phyloP scores from a whole-genome alignment of 2,888 invertebrate species.

The Pollenia labialis region DNA sequence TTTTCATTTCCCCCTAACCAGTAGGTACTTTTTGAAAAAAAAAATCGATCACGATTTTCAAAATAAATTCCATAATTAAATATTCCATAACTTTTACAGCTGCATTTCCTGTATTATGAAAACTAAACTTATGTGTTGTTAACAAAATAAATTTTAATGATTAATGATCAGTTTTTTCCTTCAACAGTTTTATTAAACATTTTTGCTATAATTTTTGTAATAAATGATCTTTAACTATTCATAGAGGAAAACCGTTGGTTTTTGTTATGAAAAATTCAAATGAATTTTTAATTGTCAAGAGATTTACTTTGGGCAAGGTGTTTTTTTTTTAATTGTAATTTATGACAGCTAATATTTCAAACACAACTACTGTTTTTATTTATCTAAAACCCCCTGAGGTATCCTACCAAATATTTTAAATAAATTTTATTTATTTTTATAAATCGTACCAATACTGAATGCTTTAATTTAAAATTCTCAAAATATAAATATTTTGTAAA shows the following conservation, averaged over 20 bases:
- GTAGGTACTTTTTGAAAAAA: too few relatives aligned
- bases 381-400: constrained; percentile 37
- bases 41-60: constrained; percentile 37
- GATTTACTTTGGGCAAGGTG: constrained; percentile 56
- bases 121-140: constrained; percentile 13
- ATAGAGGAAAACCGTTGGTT: background rate
- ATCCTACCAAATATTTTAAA: background rate
- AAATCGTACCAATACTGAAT: constrained; percentile 25
- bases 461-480: constrained; percentile 55
- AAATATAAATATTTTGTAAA: constrained; percentile 68
- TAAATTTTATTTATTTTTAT: constrained; percentile 18
- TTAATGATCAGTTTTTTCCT: constrained; percentile 72
- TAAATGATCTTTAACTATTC: constrained; percentile 51
- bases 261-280: constrained; percentile 22
- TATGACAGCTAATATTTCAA: constrained; percentile 55
- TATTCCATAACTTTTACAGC: constrained; percentile 69
- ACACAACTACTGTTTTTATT: constrained; percentile 33
- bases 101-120: constrained; percentile 58
- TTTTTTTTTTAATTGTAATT: constrained; percentile 55
- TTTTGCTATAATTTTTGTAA: constrained; percentile 58
- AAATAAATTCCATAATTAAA: constrained; percentile 30
- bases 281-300: constrained; percentile 65
- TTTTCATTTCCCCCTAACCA: background rate
- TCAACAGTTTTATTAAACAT: constrained; percentile 46
- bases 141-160: constrained; percentile 68